phyloP scores from a whole-genome alignment of 2,113 vertebrate genomes.

The Amazona guildingii region DNA sequence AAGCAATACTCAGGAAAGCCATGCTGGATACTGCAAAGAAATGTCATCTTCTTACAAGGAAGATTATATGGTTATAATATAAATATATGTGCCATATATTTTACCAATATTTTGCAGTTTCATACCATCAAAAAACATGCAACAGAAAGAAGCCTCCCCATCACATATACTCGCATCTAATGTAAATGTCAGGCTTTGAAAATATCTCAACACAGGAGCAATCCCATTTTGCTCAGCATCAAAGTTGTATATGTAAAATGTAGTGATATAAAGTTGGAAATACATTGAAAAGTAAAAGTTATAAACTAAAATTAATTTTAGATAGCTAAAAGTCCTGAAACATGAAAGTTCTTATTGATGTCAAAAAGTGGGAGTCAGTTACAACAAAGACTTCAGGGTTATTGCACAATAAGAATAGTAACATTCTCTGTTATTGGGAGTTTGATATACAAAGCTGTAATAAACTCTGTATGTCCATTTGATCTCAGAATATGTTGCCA shows the following conservation, averaged over 20 bases:
- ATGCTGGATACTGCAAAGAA: background rate
- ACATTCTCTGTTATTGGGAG: background rate
- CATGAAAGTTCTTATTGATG: background rate
- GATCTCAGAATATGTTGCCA: background rate
- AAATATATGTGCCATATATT: background rate
- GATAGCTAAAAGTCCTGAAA: background rate
- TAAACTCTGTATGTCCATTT: background rate
- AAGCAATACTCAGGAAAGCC: background rate
- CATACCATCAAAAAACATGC: background rate
- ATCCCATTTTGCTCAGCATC: background rate
- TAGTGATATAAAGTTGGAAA: background rate
- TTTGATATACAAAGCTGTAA: background rate
- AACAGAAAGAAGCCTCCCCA: background rate
- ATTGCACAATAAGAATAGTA: background rate
- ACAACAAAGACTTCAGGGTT: background rate
- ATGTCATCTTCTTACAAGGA: background rate
- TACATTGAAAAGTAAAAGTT: background rate
- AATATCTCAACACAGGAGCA: background rate
- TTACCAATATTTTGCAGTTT: conserved; percentile 50
- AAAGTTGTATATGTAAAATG: background rate
- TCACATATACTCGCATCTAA: background rate
- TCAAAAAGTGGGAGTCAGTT: background rate
- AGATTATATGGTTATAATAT: background rate
- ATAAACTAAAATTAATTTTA: background rate
- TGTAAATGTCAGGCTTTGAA: background rate